These are phyloP conservation scores for Tridacna crocea DNA, from an alignment of 2,888 invertebrate genomes.

Conservation along the genomic window DNA sequence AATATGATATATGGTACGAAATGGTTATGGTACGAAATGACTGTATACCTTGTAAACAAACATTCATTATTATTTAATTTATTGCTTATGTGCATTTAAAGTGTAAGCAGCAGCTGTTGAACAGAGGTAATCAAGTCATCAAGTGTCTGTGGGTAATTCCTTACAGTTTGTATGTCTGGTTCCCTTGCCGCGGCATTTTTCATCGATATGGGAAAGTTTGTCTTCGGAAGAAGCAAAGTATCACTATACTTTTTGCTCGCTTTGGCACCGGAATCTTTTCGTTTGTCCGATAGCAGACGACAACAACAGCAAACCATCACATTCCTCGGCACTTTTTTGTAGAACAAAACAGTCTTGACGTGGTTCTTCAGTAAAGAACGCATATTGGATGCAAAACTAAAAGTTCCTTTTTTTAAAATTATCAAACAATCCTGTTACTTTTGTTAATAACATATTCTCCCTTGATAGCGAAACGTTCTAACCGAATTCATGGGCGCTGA, in stretches of 20 bases:
- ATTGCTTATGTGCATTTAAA: too few species aligned
- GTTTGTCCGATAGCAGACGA: constrained; percentile 28
- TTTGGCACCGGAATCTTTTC: constrained; percentile 25
- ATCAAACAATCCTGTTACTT: neutral
- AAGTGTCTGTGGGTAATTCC: neutral
- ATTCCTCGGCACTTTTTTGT: neutral
- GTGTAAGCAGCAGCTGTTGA: too few species aligned
- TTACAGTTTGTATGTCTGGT: constrained; percentile 78
- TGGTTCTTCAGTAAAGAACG: neutral
- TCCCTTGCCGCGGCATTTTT: constrained; percentile 76
- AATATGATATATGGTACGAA: too few species aligned
- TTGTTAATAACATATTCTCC: neutral
- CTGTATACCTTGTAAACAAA: too few species aligned
- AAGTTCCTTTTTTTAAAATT: neutral
- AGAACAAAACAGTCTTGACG: neutral
- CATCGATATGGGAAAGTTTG: constrained; percentile 79
- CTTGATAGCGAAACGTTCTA: neutral
- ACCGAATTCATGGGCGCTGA: constrained; percentile 25
- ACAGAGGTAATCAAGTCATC: too few species aligned
- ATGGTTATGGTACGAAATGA: too few species aligned
- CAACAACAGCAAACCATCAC: neutral
- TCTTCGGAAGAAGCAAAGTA: constrained; percentile 82
- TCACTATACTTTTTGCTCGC: constrained; percentile 70
- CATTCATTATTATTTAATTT: too few species aligned
- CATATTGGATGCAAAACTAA: neutral